A percentile compares a stretch with the other conserved stretches of the same genome.
Evolutionary conservation across 2,888 invertebrate genomes (phyloP).

Genomic region (Mythimna ferrago): DNA sequence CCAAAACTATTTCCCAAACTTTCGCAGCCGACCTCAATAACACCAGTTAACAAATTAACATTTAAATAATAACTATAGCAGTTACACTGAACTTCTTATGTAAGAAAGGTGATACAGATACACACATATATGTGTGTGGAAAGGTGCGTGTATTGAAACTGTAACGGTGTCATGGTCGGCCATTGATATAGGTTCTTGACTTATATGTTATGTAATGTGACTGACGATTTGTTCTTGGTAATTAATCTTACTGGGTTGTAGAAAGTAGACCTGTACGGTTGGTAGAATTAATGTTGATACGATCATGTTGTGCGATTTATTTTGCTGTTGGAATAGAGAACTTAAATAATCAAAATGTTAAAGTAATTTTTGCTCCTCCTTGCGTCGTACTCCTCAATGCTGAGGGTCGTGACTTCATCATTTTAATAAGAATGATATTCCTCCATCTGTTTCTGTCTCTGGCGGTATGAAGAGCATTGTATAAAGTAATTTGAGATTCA

Average conservation of each 20-base stretch:
- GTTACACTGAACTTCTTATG: conserved; percentile 47
- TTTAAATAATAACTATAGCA: conserved; percentile 25
- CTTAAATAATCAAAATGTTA: too few relatives aligned
- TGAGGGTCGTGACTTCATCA: too few relatives aligned
- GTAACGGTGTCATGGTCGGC: conserved; percentile 68
- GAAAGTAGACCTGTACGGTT: conserved; percentile 9
- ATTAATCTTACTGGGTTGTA: conserved; percentile 38
- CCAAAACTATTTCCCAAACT: conserved; percentile 15
- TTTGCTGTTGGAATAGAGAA: background rate
- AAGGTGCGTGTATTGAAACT: conserved; percentile 54
- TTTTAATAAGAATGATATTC: too few relatives aligned
- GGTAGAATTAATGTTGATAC: background rate
- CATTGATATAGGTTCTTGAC: conserved; percentile 53
- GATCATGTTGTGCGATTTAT: background rate
- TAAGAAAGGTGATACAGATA: conserved; percentile 47
- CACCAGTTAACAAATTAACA: conserved; percentile 23
- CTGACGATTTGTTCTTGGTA: conserved; percentile 29
- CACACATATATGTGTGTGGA: conserved; percentile 29
- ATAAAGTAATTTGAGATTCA: too few relatives aligned
- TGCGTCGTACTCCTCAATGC: too few relatives aligned
- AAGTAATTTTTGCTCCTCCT: too few relatives aligned
- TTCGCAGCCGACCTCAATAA: conserved; percentile 42
- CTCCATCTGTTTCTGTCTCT: too few relatives aligned
- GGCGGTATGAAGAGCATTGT: too few relatives aligned
- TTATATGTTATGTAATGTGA: conserved; percentile 45